phyloP scores from a whole-genome alignment of 2,113 vertebrate species.

The Mandrillus leucophaeus region DNA sequence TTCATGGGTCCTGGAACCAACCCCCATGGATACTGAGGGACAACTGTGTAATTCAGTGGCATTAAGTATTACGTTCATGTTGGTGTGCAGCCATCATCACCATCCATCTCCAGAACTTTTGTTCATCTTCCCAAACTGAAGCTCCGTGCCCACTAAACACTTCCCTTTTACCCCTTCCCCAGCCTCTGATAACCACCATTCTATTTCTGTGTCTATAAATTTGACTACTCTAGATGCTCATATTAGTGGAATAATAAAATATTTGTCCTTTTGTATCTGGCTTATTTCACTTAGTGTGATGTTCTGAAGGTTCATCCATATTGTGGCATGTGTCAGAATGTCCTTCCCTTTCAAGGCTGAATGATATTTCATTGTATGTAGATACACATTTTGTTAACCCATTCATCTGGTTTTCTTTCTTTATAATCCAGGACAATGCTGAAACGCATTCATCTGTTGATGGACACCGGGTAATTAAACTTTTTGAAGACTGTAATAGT shows the following conservation, averaged over 20 bases:
- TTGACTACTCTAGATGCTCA: background rate
- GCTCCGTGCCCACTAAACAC: background rate
- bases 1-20: background rate
- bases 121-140: background rate
- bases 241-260: background rate
- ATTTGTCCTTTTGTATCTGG: background rate
- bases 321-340: background rate
- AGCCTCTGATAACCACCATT: background rate
- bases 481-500: background rate
- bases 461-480: background rate
- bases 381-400: background rate
- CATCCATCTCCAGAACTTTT: background rate
- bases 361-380: background rate
- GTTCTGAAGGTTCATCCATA: background rate
- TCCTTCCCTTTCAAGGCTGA: background rate
- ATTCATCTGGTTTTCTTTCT: too few relatives aligned
- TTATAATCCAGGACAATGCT: too few relatives aligned
- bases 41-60: background rate
- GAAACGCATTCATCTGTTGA: background rate
- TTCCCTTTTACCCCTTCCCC: background rate
- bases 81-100: background rate
- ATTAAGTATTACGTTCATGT: background rate
- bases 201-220: background rate
- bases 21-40: background rate
- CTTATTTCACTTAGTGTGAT: background rate